These are phyloP conservation scores for Spondyliosoma cantharus DNA, from an alignment of 2,797 vertebrate species.

Conservation along the genomic window DNA sequence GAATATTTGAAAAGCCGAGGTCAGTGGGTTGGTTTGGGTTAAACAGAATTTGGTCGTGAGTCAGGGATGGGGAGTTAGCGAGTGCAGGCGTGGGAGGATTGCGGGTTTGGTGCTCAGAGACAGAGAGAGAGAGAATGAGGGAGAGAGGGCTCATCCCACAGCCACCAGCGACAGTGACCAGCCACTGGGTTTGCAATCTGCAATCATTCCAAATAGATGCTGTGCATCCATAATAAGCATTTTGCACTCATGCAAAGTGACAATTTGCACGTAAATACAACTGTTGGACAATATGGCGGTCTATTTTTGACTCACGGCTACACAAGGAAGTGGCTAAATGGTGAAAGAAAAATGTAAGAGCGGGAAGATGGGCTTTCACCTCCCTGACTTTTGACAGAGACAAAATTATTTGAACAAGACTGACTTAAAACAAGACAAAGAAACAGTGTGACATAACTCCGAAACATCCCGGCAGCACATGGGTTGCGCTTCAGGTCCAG, in stretches of 20 bases:
- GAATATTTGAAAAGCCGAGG: constrained; percentile 71
- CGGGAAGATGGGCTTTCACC: constrained; percentile 29
- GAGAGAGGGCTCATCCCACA: constrained; percentile 68
- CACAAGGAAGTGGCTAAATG: constrained; percentile 46
- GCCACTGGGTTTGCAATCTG: constrained; percentile 78
- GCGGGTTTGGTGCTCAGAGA: constrained; percentile 73
- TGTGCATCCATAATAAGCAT: constrained; percentile 82
- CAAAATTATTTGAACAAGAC: constrained; percentile 15
- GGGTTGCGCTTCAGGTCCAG: constrained; percentile 34
- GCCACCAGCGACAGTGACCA: constrained; percentile 80
- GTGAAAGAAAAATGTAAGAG: constrained; percentile 30
- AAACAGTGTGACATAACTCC: constrained; percentile 16
- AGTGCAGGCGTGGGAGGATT: constrained; percentile 79
- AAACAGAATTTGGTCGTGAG: constrained; percentile 72
- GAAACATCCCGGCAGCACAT: constrained; percentile 28
- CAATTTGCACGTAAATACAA: constrained; percentile 82
- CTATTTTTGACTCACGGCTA: constrained; percentile 71
- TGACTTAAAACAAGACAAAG: constrained; percentile 17
- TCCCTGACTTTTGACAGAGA: neutral
- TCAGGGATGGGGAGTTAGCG: constrained; percentile 68
- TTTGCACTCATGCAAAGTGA: constrained; percentile 77
- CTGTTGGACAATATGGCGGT: constrained; percentile 63
- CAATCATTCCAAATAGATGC: constrained; percentile 84
- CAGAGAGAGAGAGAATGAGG: constrained; percentile 41
- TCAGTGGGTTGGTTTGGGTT: constrained; percentile 76